Evolutionary conservation across 2,113 vertebrate species (phyloP), one percentile per base, ranked within the genome.

Genomic region (Lagopus leucura): DNA sequence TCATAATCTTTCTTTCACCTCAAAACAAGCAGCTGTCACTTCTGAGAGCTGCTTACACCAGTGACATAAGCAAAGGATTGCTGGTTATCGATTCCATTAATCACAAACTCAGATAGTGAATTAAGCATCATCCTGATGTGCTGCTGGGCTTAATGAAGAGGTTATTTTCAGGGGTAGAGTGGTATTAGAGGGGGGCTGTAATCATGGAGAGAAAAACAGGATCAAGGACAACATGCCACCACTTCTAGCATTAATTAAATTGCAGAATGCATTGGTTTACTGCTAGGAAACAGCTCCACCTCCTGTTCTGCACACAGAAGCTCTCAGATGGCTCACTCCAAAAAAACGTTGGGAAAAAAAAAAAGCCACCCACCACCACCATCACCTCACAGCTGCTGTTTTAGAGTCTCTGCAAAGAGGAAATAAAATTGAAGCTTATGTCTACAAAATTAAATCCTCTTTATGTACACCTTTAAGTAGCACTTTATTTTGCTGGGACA

Each of bases 221-320:
- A 88, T 50, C 19, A 72, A 69, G 40, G 38, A 50, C 43, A 72
- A 18, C 7, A 47, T 0, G 2, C 14, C 48, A 25, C 38, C 65
- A 24, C 11, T 58, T 6, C 34, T 40, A 32, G 38, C 11, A 8
- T 61, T 50, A 70, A 76, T 50, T 73, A 14, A 90, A 43, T 25
- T 20, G 50, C 40, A 71, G 82, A 87, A 85, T 24, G 27, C 3
- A 34, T 15, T 36, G 9, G 2, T 32, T 88, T 96, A 81, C 1
- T 58, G 93, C 95, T 95, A 92, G 97, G 79, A 93, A 97, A 97
- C 73, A 96, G 98, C 98, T 93, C 98, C 98, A 98, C 94, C 98
- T 98, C 72, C 98, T 97, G 98, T 96, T 96, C 88, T 20, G 5
- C 55, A 30, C 25, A 45, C 16, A 64, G 54, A 96, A 95, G 54